phyloP scores from a whole-genome alignment of 2,113 vertebrate species.

The Epinephelus cyanopodus region DNA sequence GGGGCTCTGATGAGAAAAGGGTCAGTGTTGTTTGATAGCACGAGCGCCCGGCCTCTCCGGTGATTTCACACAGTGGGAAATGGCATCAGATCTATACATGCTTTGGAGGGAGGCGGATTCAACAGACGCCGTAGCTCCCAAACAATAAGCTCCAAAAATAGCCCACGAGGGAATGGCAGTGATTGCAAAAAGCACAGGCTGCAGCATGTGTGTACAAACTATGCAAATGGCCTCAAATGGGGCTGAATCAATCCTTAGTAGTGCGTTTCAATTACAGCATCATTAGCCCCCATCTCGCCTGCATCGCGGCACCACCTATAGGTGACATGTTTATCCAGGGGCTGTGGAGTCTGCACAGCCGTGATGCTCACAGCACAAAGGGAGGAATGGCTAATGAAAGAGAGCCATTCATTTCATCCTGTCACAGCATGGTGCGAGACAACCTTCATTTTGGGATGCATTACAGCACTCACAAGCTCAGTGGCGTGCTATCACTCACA shows the following conservation, averaged over 20 bases:
- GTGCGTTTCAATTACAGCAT: constrained; percentile 47
- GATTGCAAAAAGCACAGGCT: constrained; percentile 42
- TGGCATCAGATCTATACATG: constrained; percentile 29
- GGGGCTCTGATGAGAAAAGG: constrained; percentile 69
- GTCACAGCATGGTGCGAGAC: constrained; percentile 64
- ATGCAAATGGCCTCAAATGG: constrained; percentile 59
- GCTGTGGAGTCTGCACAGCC: constrained; percentile 42
- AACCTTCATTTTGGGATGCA: constrained; percentile 78
- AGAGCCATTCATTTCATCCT: constrained; percentile 69
- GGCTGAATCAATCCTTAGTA: constrained; percentile 43
- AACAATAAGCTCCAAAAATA: constrained; percentile 52
- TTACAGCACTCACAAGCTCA: constrained; percentile 68
- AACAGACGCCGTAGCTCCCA: constrained; percentile 36
- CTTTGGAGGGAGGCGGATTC: constrained; percentile 28
- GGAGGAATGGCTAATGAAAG: constrained; percentile 60
- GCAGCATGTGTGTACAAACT: not conserved
- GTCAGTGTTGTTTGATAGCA: constrained; percentile 70
- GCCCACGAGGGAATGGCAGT: constrained; percentile 38
- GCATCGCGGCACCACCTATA: constrained; percentile 44
- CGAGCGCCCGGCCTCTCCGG: constrained; percentile 44
- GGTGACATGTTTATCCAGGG: constrained; percentile 55
- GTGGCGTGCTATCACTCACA: constrained; percentile 66
- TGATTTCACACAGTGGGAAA: constrained; percentile 39
- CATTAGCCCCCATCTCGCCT: constrained; percentile 29
- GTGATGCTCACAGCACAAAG: constrained; percentile 30